Evolutionary conservation across 2,113 vertebrate genomes (phyloP).

Genomic region (Trachemys scripta): DNA sequence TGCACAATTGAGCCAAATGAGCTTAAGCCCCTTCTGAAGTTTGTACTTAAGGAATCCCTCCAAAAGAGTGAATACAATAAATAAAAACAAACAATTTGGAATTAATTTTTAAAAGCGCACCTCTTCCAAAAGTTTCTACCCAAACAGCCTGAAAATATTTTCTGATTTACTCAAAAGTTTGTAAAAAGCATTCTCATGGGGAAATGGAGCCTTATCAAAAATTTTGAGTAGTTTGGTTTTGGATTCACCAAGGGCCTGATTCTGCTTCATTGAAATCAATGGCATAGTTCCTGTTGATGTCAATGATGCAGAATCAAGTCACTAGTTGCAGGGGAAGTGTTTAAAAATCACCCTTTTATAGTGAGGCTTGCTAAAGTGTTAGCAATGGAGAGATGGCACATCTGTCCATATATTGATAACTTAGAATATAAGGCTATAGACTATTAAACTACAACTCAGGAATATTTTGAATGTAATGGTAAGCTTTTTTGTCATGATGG

Average conservation of each 20-base stretch:
- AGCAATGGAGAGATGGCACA: not conserved
- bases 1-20: not conserved
- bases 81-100: not conserved
- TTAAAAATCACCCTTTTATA: not conserved
- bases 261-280: not conserved
- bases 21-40: not conserved
- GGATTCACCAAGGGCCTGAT: not conserved
- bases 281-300: not conserved
- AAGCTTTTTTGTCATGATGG: not conserved
- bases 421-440: not conserved
- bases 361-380: not conserved
- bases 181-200: not conserved
- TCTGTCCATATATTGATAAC: not conserved
- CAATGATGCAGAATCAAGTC: not conserved
- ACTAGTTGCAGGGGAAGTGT: not conserved
- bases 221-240: not conserved
- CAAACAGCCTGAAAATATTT: not conserved
- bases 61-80: not conserved
- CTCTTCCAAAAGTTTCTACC: not conserved
- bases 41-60: not conserved
- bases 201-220: not conserved
- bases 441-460: not conserved
- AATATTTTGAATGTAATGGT: not conserved
- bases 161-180: not conserved
- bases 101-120: not conserved